Evolutionary conservation across 1,140 invertebrate species (phyloP), one percentile per base, ranked within the genome.

Genomic region (Papilio helenus): DNA sequence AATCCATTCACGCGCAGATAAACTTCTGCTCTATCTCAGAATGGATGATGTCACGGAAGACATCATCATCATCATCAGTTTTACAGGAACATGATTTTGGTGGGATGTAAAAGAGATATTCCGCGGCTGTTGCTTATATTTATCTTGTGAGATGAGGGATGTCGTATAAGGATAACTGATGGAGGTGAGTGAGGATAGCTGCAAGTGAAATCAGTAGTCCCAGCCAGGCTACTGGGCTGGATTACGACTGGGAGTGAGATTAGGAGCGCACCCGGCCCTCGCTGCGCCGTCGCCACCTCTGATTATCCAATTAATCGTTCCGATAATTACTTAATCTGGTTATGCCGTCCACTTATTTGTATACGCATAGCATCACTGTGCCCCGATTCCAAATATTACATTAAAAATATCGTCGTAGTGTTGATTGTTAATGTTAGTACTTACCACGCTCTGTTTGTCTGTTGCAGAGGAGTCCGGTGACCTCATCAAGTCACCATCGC

Each of bases 401-500:
- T 26, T 61, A 1, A 55, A 55, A 55, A 26, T 68, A 29, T 39
- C 34, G 9, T 44, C 16, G 29, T 42, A 9, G 34, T 72, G 3
- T 18, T 72, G 7, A 39, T 20, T n/a, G 3, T 72, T 42, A 23
- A 44, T 72, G 39, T 20, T 44, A 18, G 23, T 73, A 20, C 34
- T 20, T 73, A 73, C 8, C 8, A 80, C 26, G 44, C 55, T 71
- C 4, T 80, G 72, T 83, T 84, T 83, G 71, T 83, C 88, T 93
- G 89, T 94, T 94, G 46, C 93, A 94, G 93, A 94, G 85, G 93
- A 94, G 81, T 93, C 93, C 76, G 91, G 91, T 79, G 92, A 94
- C 81, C 89, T 95, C 72, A 93, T 95, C 85, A 95, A 95, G 84
- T 95, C 94, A 82, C 94, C 94, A 20, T 95, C 94, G 79, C 93